Conservation (phyloP, 2,888 invertebrate genomes). For the Nezara viridula region DNA sequence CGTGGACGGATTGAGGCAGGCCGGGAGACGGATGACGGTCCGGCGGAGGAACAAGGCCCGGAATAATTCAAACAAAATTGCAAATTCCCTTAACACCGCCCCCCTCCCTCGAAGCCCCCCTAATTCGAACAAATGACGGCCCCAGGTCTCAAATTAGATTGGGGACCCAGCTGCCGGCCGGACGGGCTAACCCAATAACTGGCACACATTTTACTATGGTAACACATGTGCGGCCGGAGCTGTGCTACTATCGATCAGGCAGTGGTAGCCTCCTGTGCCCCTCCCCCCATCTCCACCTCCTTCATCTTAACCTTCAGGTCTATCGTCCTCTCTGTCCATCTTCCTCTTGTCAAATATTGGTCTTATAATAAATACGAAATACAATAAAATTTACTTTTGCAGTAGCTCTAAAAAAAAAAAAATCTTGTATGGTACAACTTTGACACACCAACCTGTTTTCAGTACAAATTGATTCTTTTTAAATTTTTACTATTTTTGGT, state of each 20-base stretch:
- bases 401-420: too few species aligned
- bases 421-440: too few species aligned
- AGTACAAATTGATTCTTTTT: too few species aligned
- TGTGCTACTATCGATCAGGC: slow-evolving; percentile 6
- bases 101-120: slow-evolving; percentile 1
- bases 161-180: slow-evolving; percentile 70
- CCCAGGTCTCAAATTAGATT: slow-evolving; percentile 66
- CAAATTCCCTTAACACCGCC: slow-evolving; percentile 65
- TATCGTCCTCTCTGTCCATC: background rate
- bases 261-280: background rate
- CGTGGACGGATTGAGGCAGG: slow-evolving; percentile 9
- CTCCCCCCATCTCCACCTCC: background rate
- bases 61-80: slow-evolving; percentile 66
- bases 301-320: background rate
- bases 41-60: slow-evolving; percentile 29
- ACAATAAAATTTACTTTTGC: too few species aligned
- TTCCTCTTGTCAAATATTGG: background rate
- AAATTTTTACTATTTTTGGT: too few species aligned
- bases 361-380: too few species aligned
- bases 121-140: slow-evolving; percentile 66
- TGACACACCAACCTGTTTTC: too few species aligned
- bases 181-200: slow-evolving; percentile 66
- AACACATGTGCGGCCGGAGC: slow-evolving; percentile 65
- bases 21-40: slow-evolving; percentile 46
- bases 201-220: slow-evolving; percentile 66